Evolutionary conservation across 2,113 vertebrate species (phyloP).

Genomic region (Helogale parvula): DNA sequence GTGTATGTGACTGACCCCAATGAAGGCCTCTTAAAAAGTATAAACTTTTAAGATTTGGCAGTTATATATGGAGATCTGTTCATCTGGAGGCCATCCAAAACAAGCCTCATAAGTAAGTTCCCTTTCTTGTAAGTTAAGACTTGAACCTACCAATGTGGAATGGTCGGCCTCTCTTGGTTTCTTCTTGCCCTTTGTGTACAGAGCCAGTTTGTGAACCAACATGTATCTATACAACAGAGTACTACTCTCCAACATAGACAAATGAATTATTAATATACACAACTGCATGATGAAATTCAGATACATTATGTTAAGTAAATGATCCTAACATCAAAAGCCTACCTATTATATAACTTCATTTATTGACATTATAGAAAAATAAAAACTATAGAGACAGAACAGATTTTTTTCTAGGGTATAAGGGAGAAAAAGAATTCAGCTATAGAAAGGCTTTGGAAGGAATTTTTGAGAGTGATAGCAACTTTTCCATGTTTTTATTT

Average conservation of each 20-base stretch:
- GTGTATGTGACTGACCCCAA: background rate
- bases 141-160: background rate
- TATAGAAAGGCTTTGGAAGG: background rate
- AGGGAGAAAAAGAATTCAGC: background rate
- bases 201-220: background rate
- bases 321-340: background rate
- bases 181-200: background rate
- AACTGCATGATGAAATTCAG: background rate
- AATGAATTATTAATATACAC: constrained; percentile 17
- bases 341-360: background rate
- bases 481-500: background rate
- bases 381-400: background rate
- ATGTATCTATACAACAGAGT: background rate
- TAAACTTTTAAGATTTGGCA: background rate
- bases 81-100: background rate
- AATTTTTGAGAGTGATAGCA: background rate
- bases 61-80: background rate
- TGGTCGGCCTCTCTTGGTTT: background rate
- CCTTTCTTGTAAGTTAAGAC: background rate
- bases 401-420: background rate
- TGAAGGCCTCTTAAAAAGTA: background rate
- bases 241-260: background rate
- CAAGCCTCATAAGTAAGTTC: background rate
- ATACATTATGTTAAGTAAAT: background rate
- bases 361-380: background rate